Conservation (phyloP, 1,140 invertebrate species). For the Mylabris phalerata region DNA sequence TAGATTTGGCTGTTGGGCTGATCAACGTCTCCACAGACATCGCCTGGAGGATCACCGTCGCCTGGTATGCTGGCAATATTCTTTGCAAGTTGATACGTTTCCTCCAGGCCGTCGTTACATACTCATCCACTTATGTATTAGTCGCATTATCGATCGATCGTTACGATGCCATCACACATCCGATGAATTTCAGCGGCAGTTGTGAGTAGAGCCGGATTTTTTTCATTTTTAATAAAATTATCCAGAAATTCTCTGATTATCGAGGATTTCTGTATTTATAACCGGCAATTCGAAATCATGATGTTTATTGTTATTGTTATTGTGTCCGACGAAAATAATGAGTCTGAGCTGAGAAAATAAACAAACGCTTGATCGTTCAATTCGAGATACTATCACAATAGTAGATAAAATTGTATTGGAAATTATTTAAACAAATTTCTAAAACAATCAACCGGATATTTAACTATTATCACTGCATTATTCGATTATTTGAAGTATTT, state of each 20-base stretch:
- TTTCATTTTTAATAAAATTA: neutral
- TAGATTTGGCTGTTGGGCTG: conserved; percentile 82
- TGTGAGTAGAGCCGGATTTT: conserved; percentile 60
- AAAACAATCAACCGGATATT: too few species aligned
- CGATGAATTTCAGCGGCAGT: conserved; percentile 89
- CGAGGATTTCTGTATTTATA: too few species aligned
- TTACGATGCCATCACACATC: conserved; percentile 90
- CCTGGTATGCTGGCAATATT: conserved; percentile 80
- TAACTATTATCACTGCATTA: too few species aligned
- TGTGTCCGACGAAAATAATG: too few species aligned
- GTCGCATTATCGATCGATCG: conserved; percentile 91
- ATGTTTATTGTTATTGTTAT: too few species aligned
- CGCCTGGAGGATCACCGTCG: conserved; percentile 76
- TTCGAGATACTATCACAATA: too few species aligned
- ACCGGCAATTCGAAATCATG: neutral
- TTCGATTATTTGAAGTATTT: too few species aligned
- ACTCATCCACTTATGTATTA: conserved; percentile 90
- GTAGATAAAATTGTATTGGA: too few species aligned
- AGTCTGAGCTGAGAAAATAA: too few species aligned
- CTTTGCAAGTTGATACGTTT: conserved; percentile 83
- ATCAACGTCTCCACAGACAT: conserved; percentile 84
- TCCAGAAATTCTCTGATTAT: neutral
- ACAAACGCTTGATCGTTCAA: too few species aligned
- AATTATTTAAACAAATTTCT: too few species aligned
- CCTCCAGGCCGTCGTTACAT: conserved; percentile 76